Conservation (phyloP, 1,140 invertebrate genomes). For the Hermatobates lingyangjiaoensis region DNA sequence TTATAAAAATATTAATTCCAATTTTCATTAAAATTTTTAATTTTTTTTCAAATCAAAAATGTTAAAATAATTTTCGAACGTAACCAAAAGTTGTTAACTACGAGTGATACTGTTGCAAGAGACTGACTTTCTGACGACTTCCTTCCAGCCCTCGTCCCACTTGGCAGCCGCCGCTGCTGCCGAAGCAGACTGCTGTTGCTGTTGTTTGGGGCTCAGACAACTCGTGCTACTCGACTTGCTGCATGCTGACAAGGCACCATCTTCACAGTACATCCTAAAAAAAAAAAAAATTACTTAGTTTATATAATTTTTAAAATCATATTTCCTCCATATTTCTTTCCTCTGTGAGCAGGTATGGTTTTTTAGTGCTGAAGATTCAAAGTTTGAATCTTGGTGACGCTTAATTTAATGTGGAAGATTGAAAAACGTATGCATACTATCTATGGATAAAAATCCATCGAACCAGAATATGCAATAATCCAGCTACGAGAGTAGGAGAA, state of each 20-base stretch:
- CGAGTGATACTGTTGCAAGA: background rate
- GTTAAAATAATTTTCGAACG: background rate
- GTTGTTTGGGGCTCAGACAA: conserved; percentile 61
- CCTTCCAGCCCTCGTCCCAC: conserved; percentile 91
- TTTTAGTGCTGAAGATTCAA: no score
- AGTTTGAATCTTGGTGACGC: no score
- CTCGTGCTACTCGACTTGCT: conserved; percentile 24
- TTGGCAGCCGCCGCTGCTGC: no score
- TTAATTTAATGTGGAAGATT: no score
- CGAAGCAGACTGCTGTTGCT: no score
- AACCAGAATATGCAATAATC: no score
- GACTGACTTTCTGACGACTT: conserved; percentile 68
- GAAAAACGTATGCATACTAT: no score
- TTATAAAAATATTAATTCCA: background rate
- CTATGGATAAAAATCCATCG: no score
- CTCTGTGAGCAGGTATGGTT: no score
- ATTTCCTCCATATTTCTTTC: no score
- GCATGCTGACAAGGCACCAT: background rate
- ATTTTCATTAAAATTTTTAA: background rate
- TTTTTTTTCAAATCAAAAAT: background rate
- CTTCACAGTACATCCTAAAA: conserved; percentile 4
- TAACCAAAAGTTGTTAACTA: background rate
- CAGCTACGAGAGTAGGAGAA: no score
- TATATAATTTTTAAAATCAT: no score
- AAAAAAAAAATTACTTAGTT: conserved; percentile 10